Conservation (phyloP, 2,113 vertebrate species). For the Pachycephala philippinensis region DNA sequence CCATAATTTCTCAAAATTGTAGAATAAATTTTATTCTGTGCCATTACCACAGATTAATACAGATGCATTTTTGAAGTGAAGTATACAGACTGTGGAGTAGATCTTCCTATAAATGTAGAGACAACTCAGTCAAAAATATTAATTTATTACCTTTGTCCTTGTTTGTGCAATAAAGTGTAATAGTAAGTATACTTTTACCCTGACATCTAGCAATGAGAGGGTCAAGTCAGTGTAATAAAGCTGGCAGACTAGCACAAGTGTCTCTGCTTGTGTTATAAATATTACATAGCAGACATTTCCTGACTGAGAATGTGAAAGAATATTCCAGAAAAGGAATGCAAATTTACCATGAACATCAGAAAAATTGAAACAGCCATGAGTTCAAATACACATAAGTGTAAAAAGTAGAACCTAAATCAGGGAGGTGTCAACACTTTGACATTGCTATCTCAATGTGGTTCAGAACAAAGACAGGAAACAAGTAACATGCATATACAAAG, state of each 20-base stretch:
- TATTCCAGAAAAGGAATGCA: not conserved
- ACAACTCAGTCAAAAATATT: slow-evolving; percentile 2
- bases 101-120: not conserved
- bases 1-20: slow-evolving; percentile 1
- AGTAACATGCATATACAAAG: not conserved
- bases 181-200: slow-evolving; percentile 11
- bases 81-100: not conserved
- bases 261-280: slow-evolving; percentile 19
- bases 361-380: not conserved
- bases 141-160: slow-evolving; percentile 27
- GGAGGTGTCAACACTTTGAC: not conserved
- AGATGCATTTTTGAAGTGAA: not conserved
- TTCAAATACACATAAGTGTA: not conserved
- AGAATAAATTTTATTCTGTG: slow-evolving; percentile 19
- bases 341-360: not conserved
- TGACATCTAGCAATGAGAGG: slow-evolving; percentile 24
- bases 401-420: not conserved
- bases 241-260: not conserved
- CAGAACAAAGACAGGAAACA: not conserved
- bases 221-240: slow-evolving; percentile 35
- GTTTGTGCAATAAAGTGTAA: slow-evolving; percentile 13
- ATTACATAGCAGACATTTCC: not conserved
- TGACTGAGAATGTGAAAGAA: not conserved
- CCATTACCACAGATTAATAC: not conserved
- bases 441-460: not conserved